These are phyloP conservation scores for Ovis canadensis DNA, from an alignment of 2,113 vertebrate species.

Conservation along the genomic window DNA sequence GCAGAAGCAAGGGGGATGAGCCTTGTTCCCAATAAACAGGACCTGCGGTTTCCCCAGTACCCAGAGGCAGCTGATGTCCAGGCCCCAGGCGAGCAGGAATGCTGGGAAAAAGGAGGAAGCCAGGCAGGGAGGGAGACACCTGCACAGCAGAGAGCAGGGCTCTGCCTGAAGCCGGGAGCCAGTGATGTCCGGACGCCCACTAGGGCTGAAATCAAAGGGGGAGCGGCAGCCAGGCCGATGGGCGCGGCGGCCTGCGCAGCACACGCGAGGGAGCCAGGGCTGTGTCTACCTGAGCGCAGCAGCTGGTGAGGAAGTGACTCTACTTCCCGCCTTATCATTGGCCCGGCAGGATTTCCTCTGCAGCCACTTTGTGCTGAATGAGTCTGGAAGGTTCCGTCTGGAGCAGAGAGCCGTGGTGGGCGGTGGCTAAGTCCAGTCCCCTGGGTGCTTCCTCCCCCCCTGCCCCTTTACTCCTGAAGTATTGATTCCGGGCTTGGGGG, in stretches of 20 bases:
- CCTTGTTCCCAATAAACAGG: not conserved
- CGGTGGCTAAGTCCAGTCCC: conserved; percentile 38
- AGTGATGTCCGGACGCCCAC: not conserved
- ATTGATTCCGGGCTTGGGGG: not conserved
- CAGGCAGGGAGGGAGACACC: too few species aligned
- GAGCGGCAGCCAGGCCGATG: conserved; percentile 21
- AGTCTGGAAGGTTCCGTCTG: conserved; percentile 74
- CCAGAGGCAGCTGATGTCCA: not conserved
- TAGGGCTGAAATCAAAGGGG: conserved; percentile 43
- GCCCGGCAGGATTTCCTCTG: conserved; percentile 86
- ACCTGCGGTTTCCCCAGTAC: fast-evolving
- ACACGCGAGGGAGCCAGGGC: conserved; percentile 79
- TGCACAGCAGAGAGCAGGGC: not conserved
- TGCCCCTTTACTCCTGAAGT: conserved; percentile 4
- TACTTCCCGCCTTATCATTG: conserved; percentile 83
- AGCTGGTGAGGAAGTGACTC: conserved; percentile 88
- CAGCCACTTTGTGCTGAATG: conserved; percentile 81
- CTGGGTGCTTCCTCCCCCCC: conserved; percentile 29
- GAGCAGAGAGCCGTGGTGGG: conserved; percentile 54
- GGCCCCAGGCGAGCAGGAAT: fast-evolving
- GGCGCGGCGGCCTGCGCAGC: conserved; percentile 54
- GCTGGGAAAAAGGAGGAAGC: not conserved
- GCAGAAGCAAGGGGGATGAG: not conserved
- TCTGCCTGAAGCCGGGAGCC: not conserved
- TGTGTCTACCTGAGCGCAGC: conserved; percentile 83